Conservation (phyloP, 2,888 invertebrate genomes). For the Pyrrhosoma nymphula region DNA sequence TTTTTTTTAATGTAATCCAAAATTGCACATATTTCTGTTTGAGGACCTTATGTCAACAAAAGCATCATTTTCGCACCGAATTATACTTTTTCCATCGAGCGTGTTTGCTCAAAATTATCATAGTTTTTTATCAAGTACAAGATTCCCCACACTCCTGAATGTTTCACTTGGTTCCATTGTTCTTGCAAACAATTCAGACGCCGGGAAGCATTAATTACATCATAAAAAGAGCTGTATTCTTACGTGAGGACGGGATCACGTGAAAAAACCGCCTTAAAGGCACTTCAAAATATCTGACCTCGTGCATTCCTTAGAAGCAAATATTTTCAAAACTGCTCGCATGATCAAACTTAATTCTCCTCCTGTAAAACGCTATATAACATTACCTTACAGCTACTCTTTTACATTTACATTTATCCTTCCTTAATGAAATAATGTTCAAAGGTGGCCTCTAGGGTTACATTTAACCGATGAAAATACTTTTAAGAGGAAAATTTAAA, state of each 20-base stretch:
- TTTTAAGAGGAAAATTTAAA: too few relatives aligned
- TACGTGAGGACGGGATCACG: neutral
- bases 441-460: too few relatives aligned
- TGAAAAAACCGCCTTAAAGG: neutral
- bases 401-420: too few relatives aligned
- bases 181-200: neutral
- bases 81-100: neutral
- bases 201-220: neutral
- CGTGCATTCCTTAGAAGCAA: too few relatives aligned
- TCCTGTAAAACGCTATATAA: too few relatives aligned
- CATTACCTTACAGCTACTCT: too few relatives aligned
- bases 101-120: neutral
- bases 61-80: slow-evolving; percentile 21
- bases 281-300: neutral
- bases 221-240: neutral
- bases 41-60: neutral
- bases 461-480: too few relatives aligned
- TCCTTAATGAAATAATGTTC: too few relatives aligned
- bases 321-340: too few relatives aligned
- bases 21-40: neutral
- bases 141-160: neutral
- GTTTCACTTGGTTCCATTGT: neutral
- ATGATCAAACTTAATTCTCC: too few relatives aligned
- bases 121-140: neutral
- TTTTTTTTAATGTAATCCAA: neutral